Base-by-base conservation (phyloP, 2,888 invertebrate species). In the Agonopterix arenella region DNA sequence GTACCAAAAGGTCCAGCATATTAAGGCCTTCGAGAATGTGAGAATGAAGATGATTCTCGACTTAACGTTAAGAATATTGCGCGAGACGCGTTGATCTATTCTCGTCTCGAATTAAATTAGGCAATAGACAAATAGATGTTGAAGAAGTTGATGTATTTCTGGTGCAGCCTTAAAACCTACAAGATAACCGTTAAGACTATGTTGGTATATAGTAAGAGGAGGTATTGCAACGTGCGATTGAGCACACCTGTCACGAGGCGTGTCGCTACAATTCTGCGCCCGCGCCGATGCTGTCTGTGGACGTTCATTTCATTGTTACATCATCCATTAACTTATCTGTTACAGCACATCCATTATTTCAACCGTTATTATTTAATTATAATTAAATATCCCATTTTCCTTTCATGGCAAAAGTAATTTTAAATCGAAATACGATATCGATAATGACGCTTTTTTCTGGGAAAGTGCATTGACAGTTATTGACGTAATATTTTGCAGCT, bases 321-420 rank as follows among this genome's bases (percentile, higher is more conserved):
- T 78, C 73, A 81, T 58, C 66, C 74, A 73, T 76, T 78, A 77
- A 74, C 66, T 52, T 41, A 44, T 46, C 61, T 54, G 59, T 59
- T 62, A 68, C 63, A 64, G 60, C 59, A 57, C 50, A 55, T 59
- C 61, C 60, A 70, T 70, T 71, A 66, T 60, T 64, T 61, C 61
- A 64, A 68, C 62, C 60, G 62, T 58, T 68, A 72, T 72, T 66
- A 72, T 75, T 75, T 65, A 63, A 75, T 73, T 73, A 70, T 60
- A 61, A 64, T 62, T 60, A 60, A 64, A 57, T 58, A 62, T 54
- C 55, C 58, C 57, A 66, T 66, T 66, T 53, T 55, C 59, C 54
- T 58, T 64, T 61, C 58, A 52, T 55, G 59, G 60, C 58, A 58
- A 57, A 51, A 50, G 54, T 57, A 57, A 59, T 59, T 56, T 50